These are phyloP conservation scores for Metallyticus violacea DNA, from an alignment of 2,888 invertebrate species.

Conservation along the genomic window DNA sequence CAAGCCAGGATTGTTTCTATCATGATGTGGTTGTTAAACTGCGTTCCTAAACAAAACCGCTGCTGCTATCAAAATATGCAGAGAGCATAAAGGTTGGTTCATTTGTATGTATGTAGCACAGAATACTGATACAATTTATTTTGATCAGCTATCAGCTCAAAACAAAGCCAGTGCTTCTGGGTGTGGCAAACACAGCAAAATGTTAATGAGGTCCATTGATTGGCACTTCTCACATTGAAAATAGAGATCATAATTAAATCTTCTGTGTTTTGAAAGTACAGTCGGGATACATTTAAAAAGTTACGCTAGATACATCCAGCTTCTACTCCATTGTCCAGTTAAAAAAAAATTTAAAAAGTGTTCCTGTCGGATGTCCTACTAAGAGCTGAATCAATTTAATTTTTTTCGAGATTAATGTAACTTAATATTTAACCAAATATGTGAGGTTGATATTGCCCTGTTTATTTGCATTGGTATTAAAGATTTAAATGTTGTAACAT, in stretches of 20 bases:
- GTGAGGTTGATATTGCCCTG: too few species aligned
- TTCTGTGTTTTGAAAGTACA: background rate
- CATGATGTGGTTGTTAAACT: background rate
- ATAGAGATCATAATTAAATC: slow-evolving; percentile 6
- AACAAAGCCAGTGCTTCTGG: background rate
- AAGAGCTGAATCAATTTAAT: too few species aligned
- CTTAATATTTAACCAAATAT: too few species aligned
- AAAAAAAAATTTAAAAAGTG: background rate
- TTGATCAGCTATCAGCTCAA: background rate
- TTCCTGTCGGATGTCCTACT: background rate
- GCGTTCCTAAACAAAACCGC: too few species aligned
- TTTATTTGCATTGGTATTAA: too few species aligned
- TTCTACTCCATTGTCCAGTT: background rate
- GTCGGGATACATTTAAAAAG: background rate
- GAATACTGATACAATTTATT: background rate
- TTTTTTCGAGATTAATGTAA: too few species aligned
- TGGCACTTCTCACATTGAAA: background rate
- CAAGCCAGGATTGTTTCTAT: background rate
- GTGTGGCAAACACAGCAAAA: background rate
- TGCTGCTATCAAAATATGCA: too few species aligned
- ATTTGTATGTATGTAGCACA: background rate
- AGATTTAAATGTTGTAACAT: too few species aligned
- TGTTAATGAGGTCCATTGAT: slow-evolving; percentile 1
- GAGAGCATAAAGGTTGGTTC: background rate
- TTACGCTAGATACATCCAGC: background rate